Evolutionary conservation across 2,797 vertebrate genomes (phyloP), one percentile per base, ranked within the genome.

Genomic region (Aplochiton taeniatus): DNA sequence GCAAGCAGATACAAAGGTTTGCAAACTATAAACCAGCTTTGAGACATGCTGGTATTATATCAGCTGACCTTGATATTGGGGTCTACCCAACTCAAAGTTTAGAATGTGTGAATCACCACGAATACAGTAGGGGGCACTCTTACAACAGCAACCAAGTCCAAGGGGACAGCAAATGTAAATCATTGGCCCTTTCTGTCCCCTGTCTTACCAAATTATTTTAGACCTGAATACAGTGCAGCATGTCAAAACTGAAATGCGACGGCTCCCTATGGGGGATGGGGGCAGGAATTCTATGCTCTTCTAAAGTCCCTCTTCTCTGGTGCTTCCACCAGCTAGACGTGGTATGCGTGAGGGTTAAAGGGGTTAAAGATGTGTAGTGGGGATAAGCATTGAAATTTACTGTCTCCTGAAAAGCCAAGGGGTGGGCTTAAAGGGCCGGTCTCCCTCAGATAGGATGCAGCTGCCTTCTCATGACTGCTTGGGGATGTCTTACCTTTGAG

Each of bases 371-470:
- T 8, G 9, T 54, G 12, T 4, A 12, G 47, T 12, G 47, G 14
- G 47, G 14, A 16, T 8, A 43, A 9, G 44, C 14, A 11, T 11
- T 18, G 11, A 9, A 8, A 0, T 65, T 45, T 51, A 20, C 13
- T 12, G 53, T 43, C 55, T 16, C n/a, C 11, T 4, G 9, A 43
- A 42, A n/a, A 14, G 47, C 47, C 4, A 11, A 48, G 12, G 47
- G 47, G 47, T 48, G 47, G 14, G 47, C 47, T 4, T 48, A 42
- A 60, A 59, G 55, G 48, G 67, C 18, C 45, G 48, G 44, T 31
- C 59, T 63, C 51, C 47, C 61, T 16, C 60, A 65, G 72, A 74
- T 60, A 65, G 74, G 78, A 74, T 67, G 69, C 74, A 80, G 77
- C 74, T 76, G 74, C 57, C 56, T 50, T 31, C 45, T 46, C 50